phyloP scores from a whole-genome alignment of 2,888 invertebrate genomes.

The Lasioglossum villosulum region DNA sequence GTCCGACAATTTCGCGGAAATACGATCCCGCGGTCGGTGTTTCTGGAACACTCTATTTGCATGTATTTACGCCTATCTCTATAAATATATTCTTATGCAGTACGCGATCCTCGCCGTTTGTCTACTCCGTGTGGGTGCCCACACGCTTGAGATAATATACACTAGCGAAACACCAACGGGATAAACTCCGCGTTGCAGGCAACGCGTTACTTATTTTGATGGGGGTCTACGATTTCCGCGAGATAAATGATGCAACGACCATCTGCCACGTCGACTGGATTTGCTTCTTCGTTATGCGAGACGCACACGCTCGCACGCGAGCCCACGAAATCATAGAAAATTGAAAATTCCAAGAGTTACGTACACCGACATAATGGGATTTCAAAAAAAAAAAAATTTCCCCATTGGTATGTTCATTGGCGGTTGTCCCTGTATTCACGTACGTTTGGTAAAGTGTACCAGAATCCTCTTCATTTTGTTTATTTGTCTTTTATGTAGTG shows the following conservation, averaged over 20 bases:
- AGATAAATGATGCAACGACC: slow-evolving; percentile 71
- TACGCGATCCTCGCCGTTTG: slow-evolving; percentile 2
- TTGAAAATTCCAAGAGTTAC: slow-evolving; percentile 41
- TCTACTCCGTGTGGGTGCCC: neutral
- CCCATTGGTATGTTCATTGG: neutral
- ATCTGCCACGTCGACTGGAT: slow-evolving; percentile 40
- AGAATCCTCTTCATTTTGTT: neutral
- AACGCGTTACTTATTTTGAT: slow-evolving; percentile 66
- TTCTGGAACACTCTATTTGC: slow-evolving; percentile 44
- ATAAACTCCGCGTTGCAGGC: slow-evolving; percentile 24
- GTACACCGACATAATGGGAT: slow-evolving; percentile 59
- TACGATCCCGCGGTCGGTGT: slow-evolving; percentile 33
- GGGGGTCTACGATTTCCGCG: slow-evolving; percentile 68
- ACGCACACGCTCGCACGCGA: slow-evolving; percentile 37
- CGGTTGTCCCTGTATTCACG: neutral
- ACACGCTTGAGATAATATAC: neutral
- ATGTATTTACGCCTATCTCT: slow-evolving; percentile 41
- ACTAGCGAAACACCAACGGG: slow-evolving; percentile 9
- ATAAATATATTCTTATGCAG: slow-evolving; percentile 43
- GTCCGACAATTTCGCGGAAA: slow-evolving; percentile 32
- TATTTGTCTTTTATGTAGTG: neutral
- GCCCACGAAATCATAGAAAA: slow-evolving; percentile 46
- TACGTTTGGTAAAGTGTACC: neutral
- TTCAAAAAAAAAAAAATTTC: neutral
- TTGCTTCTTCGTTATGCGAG: slow-evolving; percentile 67